Evolutionary conservation across 2,888 invertebrate genomes (phyloP), one percentile per base, ranked within the genome.

Genomic region (Sinotaia quadrata): DNA sequence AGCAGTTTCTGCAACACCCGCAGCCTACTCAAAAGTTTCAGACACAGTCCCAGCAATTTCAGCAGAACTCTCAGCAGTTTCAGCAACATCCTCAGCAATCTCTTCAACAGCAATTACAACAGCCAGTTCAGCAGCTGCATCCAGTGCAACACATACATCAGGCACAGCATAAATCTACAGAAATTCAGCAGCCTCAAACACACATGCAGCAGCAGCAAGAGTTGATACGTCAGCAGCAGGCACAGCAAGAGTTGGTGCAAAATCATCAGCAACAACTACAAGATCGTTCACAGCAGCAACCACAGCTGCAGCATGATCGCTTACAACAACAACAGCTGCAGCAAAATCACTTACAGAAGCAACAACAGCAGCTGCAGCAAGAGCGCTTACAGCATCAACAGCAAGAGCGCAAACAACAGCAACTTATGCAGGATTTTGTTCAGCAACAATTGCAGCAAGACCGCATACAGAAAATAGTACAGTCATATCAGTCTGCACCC

Each of bases 391-490:
- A 8, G 41, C 41, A 8, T 41, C 41, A 41, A 18, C 18, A 8
- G 18, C 69, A 71, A 33, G 41, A 12, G 41, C 41, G 18, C 10
- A 41, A 12, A 18, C 41, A 8, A 18, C 41, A 8, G 8, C 41
- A 41, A 18, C 18, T 18, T n/a, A 47, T 47, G 47, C 47, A 47
- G 47, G 47, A n/a, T n/a, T n/a, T n/a, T n/a, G n/a, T n/a, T n/a
- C n/a, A n/a, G n/a, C n/a, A n/a, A n/a, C n/a, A n/a, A n/a, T 52
- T 34, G 47, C 72, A 73, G 54, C 72, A 67, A 24, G 67, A 71
- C 34, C 56, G 66, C n/a, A n/a, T n/a, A n/a, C n/a, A n/a, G n/a
- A n/a, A n/a, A n/a, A n/a, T n/a, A n/a, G n/a, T n/a, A n/a, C n/a
- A n/a, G n/a, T n/a, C n/a, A n/a, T n/a, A n/a, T n/a, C n/a, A n/a